These are phyloP conservation scores for Oriolus oriolus DNA, from an alignment of 2,113 vertebrate genomes.

Conservation along the genomic window DNA sequence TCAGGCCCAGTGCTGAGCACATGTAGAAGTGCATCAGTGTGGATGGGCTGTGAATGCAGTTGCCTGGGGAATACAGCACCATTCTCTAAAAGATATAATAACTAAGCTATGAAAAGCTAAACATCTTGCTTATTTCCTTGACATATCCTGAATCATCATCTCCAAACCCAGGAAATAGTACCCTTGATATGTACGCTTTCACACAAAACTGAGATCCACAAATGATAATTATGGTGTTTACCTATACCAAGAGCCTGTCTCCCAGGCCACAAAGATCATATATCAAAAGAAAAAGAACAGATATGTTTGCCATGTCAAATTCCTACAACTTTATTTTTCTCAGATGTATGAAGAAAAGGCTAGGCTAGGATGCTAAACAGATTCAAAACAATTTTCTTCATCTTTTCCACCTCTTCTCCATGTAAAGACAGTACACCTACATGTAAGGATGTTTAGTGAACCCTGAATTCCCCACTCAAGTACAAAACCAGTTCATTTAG, in stretches of 20 bases:
- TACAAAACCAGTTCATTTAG: background rate
- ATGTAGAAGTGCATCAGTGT: background rate
- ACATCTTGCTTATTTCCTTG: background rate
- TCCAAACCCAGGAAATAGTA: background rate
- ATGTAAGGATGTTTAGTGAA: background rate
- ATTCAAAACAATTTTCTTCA: background rate
- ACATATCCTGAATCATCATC: background rate
- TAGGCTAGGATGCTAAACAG: background rate
- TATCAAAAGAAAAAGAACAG: background rate
- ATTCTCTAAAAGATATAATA: background rate
- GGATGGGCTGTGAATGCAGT: background rate
- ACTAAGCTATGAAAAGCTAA: background rate
- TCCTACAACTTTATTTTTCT: background rate
- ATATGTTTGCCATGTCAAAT: background rate
- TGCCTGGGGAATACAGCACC: background rate
- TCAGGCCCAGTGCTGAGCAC: background rate
- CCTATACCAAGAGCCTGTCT: background rate
- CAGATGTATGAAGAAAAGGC: background rate
- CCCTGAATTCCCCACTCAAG: background rate
- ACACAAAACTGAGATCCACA: background rate
- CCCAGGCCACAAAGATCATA: background rate
- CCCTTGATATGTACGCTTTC: background rate
- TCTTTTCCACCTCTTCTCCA: background rate
- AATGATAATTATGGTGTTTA: background rate
- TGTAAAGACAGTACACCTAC: background rate